Base-by-base conservation (phyloP, 1,140 invertebrate species). In the Maniola jurtina region DNA sequence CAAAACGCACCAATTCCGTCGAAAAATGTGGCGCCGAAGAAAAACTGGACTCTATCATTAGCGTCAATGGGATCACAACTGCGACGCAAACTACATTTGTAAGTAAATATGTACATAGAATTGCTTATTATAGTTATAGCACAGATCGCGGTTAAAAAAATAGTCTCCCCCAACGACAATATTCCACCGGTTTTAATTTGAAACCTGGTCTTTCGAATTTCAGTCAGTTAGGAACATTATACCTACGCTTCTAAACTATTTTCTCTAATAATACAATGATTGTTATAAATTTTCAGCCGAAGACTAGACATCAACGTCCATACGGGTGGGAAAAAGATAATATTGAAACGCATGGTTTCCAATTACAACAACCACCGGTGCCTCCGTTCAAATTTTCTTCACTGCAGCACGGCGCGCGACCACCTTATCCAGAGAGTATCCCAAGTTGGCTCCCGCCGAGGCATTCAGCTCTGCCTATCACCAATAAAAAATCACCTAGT, bases 61-160 rank as follows among this genome's bases (percentile, higher is more conserved):
- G 91, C 80, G 84, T 82, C 74, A 92, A 86, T 73, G 89, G 83
- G 77, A 91, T 88, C 73, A 91, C 83, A 62, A 89, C 77, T 80
- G 91, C 85, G 72, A 93, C 83, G 72, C 95, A 95, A 89, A 95
- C 94, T 25, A 95, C 94, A 72, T 92, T 95, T 83, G 95, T 95
- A 90, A 93, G 93, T 92, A 25, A 45, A 33, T 35, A 10, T 64
- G 36, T 33, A 0, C 48, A 13, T 48, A 45, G 5, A 45, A 45
- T 45, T 25, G 25, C 25, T 25, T 25, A 25, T 25, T 25, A 25
- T 25, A 4, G 25, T 25, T 25, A 25, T 4, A 25, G 25, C 25
- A 25, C 25, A 25, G 25, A 25, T 25, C 25, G 25, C 25, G 25
- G 25, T 25, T 25, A 25, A 25, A 25, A 25, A 25, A 25, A 25